Percentiles rank a stretch among this genome's conserved stretches.
phyloP scores from a whole-genome alignment of 2,797 vertebrate species.

The Catostomus latipinnis region DNA sequence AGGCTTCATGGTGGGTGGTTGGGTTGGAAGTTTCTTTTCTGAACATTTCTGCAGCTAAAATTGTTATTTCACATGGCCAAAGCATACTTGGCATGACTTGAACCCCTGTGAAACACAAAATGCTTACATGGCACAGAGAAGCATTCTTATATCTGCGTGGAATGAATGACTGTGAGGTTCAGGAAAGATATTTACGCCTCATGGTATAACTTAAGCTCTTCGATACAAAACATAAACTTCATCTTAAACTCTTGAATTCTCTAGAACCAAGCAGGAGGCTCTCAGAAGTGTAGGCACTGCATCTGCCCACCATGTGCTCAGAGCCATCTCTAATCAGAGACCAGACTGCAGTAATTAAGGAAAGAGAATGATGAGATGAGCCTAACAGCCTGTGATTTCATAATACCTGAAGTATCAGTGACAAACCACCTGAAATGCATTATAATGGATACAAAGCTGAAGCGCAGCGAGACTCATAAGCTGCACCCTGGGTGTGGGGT shows the following conservation, averaged over 20 bases:
- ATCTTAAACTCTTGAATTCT: conserved; percentile 32
- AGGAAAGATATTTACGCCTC: too few relatives aligned
- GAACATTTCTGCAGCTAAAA: background rate
- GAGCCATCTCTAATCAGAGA: conserved; percentile 54
- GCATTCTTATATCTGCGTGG: background rate
- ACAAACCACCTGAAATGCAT: conserved; percentile 5
- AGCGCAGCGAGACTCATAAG: conserved; percentile 14
- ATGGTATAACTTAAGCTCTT: conserved; percentile 9
- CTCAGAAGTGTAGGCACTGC: conserved; percentile 25
- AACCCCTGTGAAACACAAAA: background rate
- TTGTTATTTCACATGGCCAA: background rate
- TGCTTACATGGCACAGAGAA: background rate
- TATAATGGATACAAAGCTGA: conserved; percentile 14
- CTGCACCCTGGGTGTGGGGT: background rate
- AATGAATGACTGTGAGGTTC: conserved; percentile 13
- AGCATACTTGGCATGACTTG: background rate
- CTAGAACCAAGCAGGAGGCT: conserved; percentile 24
- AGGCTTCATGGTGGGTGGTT: too few relatives aligned
- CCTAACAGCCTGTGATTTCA: conserved; percentile 8
- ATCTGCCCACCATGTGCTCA: conserved; percentile 40
- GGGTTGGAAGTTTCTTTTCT: background rate
- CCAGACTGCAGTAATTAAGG: conserved; percentile 46
- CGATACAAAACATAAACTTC: conserved; percentile 39
- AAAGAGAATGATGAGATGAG: conserved; percentile 35
- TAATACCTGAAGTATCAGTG: background rate